These are phyloP conservation scores for Oreortyx pictus DNA, from an alignment of 2,797 vertebrate genomes.

Conservation along the genomic window DNA sequence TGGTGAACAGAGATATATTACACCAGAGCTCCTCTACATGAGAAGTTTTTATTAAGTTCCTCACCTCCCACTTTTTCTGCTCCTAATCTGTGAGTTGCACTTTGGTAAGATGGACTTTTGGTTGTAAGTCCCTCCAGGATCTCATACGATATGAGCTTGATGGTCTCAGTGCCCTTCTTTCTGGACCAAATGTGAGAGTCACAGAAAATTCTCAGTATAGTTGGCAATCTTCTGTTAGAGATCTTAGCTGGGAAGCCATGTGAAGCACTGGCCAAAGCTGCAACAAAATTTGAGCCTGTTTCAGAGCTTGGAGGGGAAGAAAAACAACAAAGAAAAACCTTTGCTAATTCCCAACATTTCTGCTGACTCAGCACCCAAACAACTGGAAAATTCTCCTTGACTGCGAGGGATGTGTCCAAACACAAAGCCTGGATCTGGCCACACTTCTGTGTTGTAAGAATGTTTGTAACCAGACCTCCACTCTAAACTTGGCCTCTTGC, in stretches of 20 bases:
- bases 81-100: not conserved
- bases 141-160: not conserved
- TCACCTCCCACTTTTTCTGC: not conserved
- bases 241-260: conserved; percentile 5
- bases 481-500: not conserved
- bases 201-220: conserved; percentile 14
- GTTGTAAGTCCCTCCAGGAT: conserved; percentile 54
- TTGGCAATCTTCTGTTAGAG: conserved; percentile 8
- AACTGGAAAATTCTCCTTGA: conserved; percentile 52
- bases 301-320: not conserved
- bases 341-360: not conserved
- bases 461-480: conserved; percentile 32
- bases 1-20: conserved; percentile 18
- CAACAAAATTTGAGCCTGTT: not conserved
- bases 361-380: conserved; percentile 53
- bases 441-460: not conserved
- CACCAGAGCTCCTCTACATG: not conserved
- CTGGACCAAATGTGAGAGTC: conserved; percentile 24
- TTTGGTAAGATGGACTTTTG: conserved; percentile 42
- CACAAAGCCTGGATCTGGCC: conserved; percentile 23
- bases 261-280: conserved; percentile 1
- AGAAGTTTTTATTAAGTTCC: not conserved
- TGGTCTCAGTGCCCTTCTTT: conserved; percentile 24
- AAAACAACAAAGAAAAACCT: not conserved
- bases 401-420: not conserved